These are phyloP conservation scores for Epinephelus fuscoguttatus DNA, from an alignment of 2,113 vertebrate genomes.

Conservation along the genomic window DNA sequence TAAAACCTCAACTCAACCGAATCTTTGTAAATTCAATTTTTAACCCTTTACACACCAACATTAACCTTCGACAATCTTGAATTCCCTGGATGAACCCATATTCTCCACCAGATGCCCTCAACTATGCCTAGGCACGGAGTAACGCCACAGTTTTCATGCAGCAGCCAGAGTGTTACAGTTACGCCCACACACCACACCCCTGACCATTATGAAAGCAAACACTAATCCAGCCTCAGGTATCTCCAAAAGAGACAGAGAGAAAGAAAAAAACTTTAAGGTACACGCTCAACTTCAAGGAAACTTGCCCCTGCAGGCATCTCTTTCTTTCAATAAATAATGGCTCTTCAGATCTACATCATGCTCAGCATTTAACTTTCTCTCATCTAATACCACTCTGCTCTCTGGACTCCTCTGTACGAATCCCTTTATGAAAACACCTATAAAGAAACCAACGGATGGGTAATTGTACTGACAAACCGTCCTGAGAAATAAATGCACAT, in stretches of 20 bases:
- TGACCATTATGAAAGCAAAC: conserved; percentile 50
- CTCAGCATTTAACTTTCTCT: conserved; percentile 28
- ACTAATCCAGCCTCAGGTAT: conserved; percentile 49
- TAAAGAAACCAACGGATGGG: conserved; percentile 13
- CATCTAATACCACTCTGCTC: conserved; percentile 20
- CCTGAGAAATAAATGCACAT: conserved; percentile 54
- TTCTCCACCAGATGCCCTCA: conserved; percentile 16
- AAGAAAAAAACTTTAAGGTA: conserved; percentile 56
- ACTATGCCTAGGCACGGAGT: conserved; percentile 21
- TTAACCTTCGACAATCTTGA: neutral
- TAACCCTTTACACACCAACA: neutral
- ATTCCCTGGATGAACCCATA: neutral
- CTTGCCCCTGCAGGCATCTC: conserved; percentile 70
- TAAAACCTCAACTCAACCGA: neutral
- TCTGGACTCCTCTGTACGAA: conserved; percentile 14
- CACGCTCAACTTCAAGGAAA: conserved; percentile 58
- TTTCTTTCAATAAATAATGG: conserved; percentile 54
- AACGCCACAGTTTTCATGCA: conserved; percentile 39
- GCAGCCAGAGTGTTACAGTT: conserved; percentile 37
- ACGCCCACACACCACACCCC: conserved; percentile 70
- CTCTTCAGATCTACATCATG: conserved; percentile 50
- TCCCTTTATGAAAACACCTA: neutral
- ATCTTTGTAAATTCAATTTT: neutral
- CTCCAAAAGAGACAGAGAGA: conserved; percentile 17
- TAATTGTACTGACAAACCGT: conserved; percentile 19